phyloP scores from a whole-genome alignment of 2,113 vertebrate genomes.

The Dasyprocta punctata region DNA sequence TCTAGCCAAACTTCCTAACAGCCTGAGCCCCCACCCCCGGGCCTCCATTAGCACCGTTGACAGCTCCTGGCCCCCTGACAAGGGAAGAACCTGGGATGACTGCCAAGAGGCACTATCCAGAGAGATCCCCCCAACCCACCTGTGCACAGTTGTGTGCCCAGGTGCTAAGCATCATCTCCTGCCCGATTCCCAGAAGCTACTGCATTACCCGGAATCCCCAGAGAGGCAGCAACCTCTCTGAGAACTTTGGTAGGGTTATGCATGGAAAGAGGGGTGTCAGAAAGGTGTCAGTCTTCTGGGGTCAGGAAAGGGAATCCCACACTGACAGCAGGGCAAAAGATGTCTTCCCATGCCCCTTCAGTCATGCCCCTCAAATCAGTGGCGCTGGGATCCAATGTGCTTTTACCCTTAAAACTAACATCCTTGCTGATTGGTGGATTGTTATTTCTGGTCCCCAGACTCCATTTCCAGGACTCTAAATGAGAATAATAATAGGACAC shows the following conservation, averaged over 20 bases:
- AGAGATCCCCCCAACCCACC: neutral
- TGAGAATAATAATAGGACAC: neutral
- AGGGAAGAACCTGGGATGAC: neutral
- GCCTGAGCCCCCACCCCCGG: accelerated
- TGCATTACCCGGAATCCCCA: neutral
- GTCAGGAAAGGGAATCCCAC: neutral
- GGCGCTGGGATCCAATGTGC: neutral
- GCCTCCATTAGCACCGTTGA: neutral
- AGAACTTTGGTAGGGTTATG: neutral
- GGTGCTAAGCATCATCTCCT: neutral
- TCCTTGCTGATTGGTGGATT: neutral
- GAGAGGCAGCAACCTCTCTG: neutral
- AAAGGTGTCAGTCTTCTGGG: neutral
- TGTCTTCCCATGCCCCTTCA: neutral
- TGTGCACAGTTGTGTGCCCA: no score
- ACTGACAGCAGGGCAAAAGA: neutral
- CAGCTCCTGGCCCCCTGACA: neutral
- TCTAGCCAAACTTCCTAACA: neutral
- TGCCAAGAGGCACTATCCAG: neutral
- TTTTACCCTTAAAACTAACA: neutral
- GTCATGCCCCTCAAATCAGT: neutral
- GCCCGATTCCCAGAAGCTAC: neutral
- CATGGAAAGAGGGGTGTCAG: neutral
- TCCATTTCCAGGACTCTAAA: neutral
- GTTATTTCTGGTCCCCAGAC: neutral